Percentiles rank a stretch among this genome's conserved stretches.
Conservation (phyloP, 2,888 invertebrate genomes). For the Drosophila macrospina region DNA sequence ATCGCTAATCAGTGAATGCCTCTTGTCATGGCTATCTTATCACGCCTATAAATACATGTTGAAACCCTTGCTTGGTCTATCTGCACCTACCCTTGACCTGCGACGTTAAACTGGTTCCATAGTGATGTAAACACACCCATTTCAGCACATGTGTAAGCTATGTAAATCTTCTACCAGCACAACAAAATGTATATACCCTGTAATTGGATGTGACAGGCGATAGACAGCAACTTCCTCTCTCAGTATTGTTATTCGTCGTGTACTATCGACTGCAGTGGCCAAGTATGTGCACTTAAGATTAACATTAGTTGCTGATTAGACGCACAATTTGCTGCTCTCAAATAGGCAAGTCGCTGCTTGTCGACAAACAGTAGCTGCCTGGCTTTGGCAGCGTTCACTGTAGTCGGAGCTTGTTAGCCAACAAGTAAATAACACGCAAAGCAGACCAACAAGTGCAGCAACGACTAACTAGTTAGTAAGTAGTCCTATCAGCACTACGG, state of each 20-base stretch:
- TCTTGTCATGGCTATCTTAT: constrained; percentile 40
- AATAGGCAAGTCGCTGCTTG: constrained; percentile 15
- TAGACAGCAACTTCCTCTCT: neutral
- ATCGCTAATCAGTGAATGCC: constrained; percentile 31
- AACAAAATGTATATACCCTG: too few relatives aligned
- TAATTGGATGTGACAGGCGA: too few relatives aligned
- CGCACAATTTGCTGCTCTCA: constrained; percentile 16
- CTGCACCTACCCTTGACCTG: neutral
- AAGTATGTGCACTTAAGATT: constrained; percentile 47
- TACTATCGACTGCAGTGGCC: constrained; percentile 15
- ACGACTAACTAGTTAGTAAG: constrained; percentile 20
- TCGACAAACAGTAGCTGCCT: constrained; percentile 26
- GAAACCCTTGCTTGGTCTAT: constrained; percentile 1
- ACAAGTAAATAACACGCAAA: neutral
- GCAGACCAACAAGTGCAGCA: constrained; percentile 40
- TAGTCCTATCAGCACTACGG: constrained; percentile 6
- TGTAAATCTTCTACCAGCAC: neutral
- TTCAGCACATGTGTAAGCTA: neutral
- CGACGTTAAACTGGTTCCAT: neutral
- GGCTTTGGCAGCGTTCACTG: constrained; percentile 22
- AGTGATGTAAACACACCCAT: constrained; percentile 15
- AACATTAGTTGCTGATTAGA: constrained; percentile 37
- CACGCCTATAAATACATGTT: constrained; percentile 33
- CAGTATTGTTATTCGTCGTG: neutral
- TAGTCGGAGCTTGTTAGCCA: neutral